These are phyloP conservation scores for Asbolus verrucosus DNA, from an alignment of 1,140 invertebrate species.

Conservation along the genomic window DNA sequence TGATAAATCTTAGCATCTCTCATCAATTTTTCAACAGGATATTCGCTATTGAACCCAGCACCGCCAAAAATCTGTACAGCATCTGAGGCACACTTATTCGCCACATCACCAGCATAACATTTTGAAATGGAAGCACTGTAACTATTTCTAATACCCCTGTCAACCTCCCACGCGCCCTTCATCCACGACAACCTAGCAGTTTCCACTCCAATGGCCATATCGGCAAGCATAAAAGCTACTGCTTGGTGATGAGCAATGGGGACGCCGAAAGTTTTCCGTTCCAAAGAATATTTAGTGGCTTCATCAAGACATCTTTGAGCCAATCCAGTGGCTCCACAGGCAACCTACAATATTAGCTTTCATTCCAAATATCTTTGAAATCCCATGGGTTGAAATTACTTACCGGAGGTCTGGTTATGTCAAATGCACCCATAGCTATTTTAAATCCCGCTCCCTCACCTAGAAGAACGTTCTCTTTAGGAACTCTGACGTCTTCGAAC, in stretches of 20 bases:
- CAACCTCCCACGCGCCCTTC: slow-evolving; percentile 88
- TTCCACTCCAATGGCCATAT: slow-evolving; percentile 94
- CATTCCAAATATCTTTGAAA: no score
- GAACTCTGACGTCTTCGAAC: slow-evolving; percentile 96
- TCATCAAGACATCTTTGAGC: slow-evolving; percentile 91
- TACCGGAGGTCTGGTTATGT: slow-evolving; percentile 90
- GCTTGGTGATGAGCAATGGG: slow-evolving; percentile 87
- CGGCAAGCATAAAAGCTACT: slow-evolving; percentile 92
- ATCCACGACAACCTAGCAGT: slow-evolving; percentile 85
- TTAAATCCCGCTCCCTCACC: slow-evolving; percentile 92
- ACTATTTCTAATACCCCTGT: slow-evolving; percentile 82
- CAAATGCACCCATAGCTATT: slow-evolving; percentile 96
- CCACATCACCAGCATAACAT: slow-evolving; percentile 89
- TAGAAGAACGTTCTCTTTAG: slow-evolving; percentile 91
- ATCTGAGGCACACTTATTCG: slow-evolving; percentile 95
- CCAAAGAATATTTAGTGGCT: slow-evolving; percentile 89
- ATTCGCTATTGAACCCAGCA: slow-evolving; percentile 95
- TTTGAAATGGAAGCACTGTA: slow-evolving; percentile 93
- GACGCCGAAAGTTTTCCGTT: slow-evolving; percentile 93
- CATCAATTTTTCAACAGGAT: slow-evolving; percentile 98
- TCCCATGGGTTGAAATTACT: slow-evolving; percentile 59
- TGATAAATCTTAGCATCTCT: slow-evolving; percentile 98
- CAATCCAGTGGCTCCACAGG: slow-evolving; percentile 87
- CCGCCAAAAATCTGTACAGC: slow-evolving; percentile 97
- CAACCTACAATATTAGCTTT: no score